These are phyloP conservation scores for Wasmannia auropunctata DNA, from an alignment of 1,140 invertebrate species.

Conservation along the genomic window DNA sequence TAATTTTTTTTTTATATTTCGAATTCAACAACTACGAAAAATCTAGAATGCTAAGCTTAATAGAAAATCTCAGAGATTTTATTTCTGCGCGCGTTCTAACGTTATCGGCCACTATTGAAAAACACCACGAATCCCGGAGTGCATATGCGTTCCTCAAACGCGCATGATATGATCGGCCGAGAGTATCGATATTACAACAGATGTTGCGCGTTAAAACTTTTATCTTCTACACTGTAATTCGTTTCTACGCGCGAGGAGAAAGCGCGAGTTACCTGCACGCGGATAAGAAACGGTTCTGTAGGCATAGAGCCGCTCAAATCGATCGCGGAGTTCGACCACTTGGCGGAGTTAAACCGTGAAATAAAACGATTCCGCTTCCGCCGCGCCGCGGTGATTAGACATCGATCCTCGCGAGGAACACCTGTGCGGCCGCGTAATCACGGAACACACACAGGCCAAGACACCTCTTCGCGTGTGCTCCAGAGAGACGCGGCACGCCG, in stretches of 20 bases:
- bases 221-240: conserved; percentile 24
- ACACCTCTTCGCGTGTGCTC: not conserved
- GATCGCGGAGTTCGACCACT: not conserved
- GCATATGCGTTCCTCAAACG: not conserved
- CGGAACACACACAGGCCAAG: not conserved
- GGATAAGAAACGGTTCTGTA: conserved; percentile 1
- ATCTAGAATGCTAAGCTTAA: not conserved
- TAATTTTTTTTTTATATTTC: not conserved
- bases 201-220: conserved; percentile 19
- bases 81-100: not conserved
- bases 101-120: not conserved
- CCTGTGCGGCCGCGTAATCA: conserved; percentile 27
- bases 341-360: conserved; percentile 42
- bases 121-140: not conserved
- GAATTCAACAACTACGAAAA: not conserved
- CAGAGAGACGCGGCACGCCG: not conserved
- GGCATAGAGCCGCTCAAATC: not conserved
- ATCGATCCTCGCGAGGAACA: conserved; percentile 29
- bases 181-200: conserved; percentile 29
- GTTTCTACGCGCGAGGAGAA: conserved; percentile 14
- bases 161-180: not conserved
- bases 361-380: conserved; percentile 40
- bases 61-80: not conserved
- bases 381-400: conserved; percentile 36
- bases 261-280: conserved; percentile 7